Evolutionary conservation across 2,113 vertebrate genomes (phyloP).

Genomic region (Aphelocoma coerulescens): DNA sequence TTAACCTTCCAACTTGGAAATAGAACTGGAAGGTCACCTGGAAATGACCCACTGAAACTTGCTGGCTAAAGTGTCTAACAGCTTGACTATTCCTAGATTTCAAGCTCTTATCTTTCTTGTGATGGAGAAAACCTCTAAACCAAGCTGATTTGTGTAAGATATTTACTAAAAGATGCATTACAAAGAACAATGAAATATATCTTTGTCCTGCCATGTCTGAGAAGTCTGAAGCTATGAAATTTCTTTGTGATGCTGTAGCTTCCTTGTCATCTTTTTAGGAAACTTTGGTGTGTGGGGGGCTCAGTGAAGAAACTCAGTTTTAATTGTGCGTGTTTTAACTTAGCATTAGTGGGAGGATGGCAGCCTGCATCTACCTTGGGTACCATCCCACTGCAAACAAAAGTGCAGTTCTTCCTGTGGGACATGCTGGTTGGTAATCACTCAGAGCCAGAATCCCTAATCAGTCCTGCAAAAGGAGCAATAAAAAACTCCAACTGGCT

Average conservation of each 20-base stretch:
- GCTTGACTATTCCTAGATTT: background rate
- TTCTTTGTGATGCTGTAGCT: background rate
- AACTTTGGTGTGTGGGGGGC: fast-evolving
- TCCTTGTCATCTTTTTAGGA: background rate
- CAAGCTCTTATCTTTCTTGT: background rate
- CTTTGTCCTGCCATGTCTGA: background rate
- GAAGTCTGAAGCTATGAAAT: background rate
- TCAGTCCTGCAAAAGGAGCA: background rate
- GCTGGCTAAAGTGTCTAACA: background rate
- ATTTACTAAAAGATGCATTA: background rate
- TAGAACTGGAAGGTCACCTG: background rate
- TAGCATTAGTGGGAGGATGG: background rate
- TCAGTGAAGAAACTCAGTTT: background rate
- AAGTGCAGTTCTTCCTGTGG: background rate
- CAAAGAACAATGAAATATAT: background rate
- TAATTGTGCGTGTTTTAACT: background rate
- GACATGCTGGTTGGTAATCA: background rate
- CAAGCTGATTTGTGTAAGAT: background rate
- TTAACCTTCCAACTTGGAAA: background rate
- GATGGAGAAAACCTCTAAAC: background rate
- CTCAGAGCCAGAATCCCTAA: background rate
- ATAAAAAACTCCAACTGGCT: background rate
- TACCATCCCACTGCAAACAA: background rate
- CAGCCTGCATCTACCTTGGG: background rate
- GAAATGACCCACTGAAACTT: background rate